phyloP scores from a whole-genome alignment of 2,888 invertebrate genomes.

The Epinotia brunnichana region DNA sequence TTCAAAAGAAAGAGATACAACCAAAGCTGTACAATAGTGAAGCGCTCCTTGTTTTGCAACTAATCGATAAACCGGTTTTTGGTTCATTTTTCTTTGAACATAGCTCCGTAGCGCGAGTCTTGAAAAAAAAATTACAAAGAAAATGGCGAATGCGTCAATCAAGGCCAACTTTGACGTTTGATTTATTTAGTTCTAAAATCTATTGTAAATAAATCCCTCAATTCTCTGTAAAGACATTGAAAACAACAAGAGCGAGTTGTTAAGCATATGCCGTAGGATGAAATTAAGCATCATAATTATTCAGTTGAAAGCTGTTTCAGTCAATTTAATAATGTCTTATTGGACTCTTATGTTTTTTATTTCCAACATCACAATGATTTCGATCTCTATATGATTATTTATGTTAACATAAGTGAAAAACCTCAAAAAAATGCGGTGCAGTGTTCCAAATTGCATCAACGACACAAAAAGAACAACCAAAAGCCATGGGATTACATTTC shows the following conservation, averaged over 20 bases:
- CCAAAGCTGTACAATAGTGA: slow-evolving; percentile 28
- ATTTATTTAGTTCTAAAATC: slow-evolving; percentile 32
- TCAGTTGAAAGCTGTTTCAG: not conserved
- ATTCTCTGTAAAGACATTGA: not conserved
- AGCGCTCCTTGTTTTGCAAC: slow-evolving; percentile 39
- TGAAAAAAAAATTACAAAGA: slow-evolving; percentile 31
- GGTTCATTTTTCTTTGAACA: slow-evolving; percentile 38
- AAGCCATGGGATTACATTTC: slow-evolving; percentile 70
- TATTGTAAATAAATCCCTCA: slow-evolving; percentile 13
- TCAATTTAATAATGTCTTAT: slow-evolving; percentile 12
- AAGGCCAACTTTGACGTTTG: slow-evolving; percentile 41
- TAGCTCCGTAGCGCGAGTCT: slow-evolving; percentile 24
- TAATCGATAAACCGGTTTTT: slow-evolving; percentile 44
- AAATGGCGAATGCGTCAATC: slow-evolving; percentile 44
- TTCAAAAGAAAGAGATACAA: slow-evolving; percentile 22
- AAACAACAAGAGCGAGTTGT: not conserved
- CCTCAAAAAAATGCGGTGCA: slow-evolving; percentile 63
- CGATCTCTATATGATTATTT: slow-evolving; percentile 7
- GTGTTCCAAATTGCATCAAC: slow-evolving; percentile 66
- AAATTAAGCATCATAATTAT: not conserved
- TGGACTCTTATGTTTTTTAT: slow-evolving; percentile 6
- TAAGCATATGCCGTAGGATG: not conserved
- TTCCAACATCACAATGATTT: slow-evolving; percentile 9
- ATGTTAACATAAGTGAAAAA: slow-evolving; percentile 33
- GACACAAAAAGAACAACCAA: slow-evolving; percentile 64